Conservation (phyloP, 2,888 invertebrate species). For the Lithophane socia region DNA sequence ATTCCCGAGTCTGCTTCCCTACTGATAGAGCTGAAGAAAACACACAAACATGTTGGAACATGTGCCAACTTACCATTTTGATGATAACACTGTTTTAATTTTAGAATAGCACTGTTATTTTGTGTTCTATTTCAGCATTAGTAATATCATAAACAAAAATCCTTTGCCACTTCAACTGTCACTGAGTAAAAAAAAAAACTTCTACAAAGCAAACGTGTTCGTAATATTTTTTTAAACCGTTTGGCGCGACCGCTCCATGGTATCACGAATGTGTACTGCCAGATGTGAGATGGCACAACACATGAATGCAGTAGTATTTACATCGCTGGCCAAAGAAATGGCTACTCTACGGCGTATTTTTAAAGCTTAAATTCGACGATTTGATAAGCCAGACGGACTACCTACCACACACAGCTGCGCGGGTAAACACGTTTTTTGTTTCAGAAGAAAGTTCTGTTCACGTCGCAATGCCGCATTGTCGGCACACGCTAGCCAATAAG, state of each 20-base stretch:
- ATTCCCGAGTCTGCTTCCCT: neutral
- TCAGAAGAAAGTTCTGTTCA: constrained; percentile 65
- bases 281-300: constrained; percentile 63
- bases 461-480: constrained; percentile 66
- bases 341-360: constrained; percentile 24
- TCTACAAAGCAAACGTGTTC: constrained; percentile 40
- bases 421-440: constrained; percentile 59
- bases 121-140: constrained; percentile 29
- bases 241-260: constrained; percentile 61
- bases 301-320: constrained; percentile 65
- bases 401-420: constrained; percentile 54
- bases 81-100: constrained; percentile 37
- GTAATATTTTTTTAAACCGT: constrained; percentile 43
- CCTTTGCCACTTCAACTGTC: constrained; percentile 32
- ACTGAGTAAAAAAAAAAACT: constrained; percentile 40
- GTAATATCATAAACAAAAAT: constrained; percentile 28
- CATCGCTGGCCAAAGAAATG: constrained; percentile 36
- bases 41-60: constrained; percentile 51
- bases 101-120: constrained; percentile 42
- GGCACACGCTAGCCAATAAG: constrained; percentile 59
- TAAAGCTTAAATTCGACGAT: constrained; percentile 45
- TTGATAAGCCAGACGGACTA: constrained; percentile 25
- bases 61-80: constrained; percentile 71
- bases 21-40: constrained; percentile 38
- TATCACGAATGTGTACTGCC: constrained; percentile 63